Conservation (phyloP, 2,797 vertebrate genomes). For the Neopelma chrysocephalum region DNA sequence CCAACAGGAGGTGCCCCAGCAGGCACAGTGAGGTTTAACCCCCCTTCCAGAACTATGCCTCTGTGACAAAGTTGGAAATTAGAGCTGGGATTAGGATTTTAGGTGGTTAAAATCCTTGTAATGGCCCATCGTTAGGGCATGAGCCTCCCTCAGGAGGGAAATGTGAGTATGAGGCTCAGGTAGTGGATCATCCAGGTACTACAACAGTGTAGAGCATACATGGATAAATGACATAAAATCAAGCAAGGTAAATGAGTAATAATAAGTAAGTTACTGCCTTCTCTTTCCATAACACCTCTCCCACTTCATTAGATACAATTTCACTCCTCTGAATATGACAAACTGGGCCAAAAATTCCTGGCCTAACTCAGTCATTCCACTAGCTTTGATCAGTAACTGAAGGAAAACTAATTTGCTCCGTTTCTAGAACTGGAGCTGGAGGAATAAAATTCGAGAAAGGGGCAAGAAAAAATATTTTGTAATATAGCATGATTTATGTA, state of each 20-base stretch:
- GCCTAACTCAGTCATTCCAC: conserved; percentile 14
- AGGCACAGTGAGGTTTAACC: background rate
- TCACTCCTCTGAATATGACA: conserved; percentile 17
- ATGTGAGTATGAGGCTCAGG: background rate
- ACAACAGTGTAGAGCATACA: background rate
- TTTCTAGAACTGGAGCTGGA: conserved; percentile 19
- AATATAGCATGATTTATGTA: conserved; percentile 59
- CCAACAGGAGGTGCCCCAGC: background rate
- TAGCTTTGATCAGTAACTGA: conserved; percentile 20
- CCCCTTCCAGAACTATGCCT: background rate
- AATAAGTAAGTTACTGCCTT: conserved; percentile 14
- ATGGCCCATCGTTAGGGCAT: background rate
- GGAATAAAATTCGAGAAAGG: conserved; percentile 25
- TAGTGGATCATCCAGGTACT: background rate
- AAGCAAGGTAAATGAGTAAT: background rate
- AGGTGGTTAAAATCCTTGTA: background rate
- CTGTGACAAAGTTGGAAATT: background rate
- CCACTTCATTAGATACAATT: conserved; percentile 28
- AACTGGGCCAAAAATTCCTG: conserved; percentile 38
- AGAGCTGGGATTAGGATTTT: background rate
- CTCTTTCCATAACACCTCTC: conserved; percentile 32
- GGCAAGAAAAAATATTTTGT: conserved; percentile 13
- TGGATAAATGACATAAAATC: background rate
- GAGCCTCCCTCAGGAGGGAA: background rate
- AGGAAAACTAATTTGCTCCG: conserved; percentile 11